Base-by-base conservation (phyloP, 2,113 vertebrate genomes). In the Periophthalmodon schlosseri region DNA sequence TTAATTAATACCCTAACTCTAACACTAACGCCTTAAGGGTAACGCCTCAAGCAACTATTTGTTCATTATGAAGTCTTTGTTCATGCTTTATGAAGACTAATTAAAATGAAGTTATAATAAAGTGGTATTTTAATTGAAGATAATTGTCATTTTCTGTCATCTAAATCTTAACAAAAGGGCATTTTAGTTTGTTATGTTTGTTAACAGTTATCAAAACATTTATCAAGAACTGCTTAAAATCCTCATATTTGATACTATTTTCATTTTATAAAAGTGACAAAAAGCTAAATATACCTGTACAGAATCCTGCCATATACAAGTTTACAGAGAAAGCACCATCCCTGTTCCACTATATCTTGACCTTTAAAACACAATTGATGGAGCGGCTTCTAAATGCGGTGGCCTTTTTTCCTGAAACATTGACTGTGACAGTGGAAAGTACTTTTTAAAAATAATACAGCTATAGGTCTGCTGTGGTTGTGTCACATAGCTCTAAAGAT, bases 351-450 rank as follows among this genome's bases (percentile, higher is more conserved):
- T 69, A 44, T 69, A 75, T 69, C 65, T 68, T 86, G 89, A 86
- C 82, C 84, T 89, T 90, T 89, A 73, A 74, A 76, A 73, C 52
- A 56, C 68, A 84, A 81, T 66, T 76, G 68, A 85, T 81, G 34
- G 60, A 86, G 70, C 69, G 52, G 57, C 69, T 75, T 81, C 56
- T 58, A 68, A 76, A 73, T 76, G 68, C 44, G 20, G 68, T 72
- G 73, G 70, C 72, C 65, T 83, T 80, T 87, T 82, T 74, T 68
- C 39, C 11, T 36, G 49, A 69, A 70, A 75, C 60, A 80, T 84
- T 47, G 60, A 63, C 58, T 73, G 11, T 76, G 60, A 58, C 61
- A 70, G 39, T 2, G 46, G 39, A 34, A 72, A 67, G 60, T 50
- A 70, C 39, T 84, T 44, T 81, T 61, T 2, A 44, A 69, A 9